Conservation (phyloP, 2,888 invertebrate species). For the Archaeoteleia sp. region DNA sequence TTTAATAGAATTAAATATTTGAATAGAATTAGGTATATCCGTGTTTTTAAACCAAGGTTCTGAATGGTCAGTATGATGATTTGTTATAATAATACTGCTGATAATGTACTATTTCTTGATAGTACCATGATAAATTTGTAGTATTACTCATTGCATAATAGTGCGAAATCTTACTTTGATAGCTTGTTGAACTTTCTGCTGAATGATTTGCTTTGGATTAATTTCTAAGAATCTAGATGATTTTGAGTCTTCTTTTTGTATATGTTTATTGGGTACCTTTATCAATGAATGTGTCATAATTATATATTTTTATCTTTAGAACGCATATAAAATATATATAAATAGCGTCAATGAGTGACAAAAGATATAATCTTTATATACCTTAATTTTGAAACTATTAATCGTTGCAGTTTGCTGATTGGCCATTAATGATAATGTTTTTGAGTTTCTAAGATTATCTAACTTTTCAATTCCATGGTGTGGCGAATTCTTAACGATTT, state of each 20-base stretch:
- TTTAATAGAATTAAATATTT: too few species aligned
- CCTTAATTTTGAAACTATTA: conserved; percentile 17
- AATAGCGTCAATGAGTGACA: too few species aligned
- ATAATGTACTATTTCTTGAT: too few species aligned
- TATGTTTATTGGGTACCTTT: neutral
- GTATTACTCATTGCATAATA: too few species aligned
- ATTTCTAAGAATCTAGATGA: neutral
- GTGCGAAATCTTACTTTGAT: conserved; percentile 26
- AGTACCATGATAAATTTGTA: too few species aligned
- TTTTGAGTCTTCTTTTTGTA: conserved; percentile 12
- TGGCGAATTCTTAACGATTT: conserved; percentile 29
- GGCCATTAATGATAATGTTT: neutral
- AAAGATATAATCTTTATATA: conserved; percentile 3
- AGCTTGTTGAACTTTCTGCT: conserved; percentile 31
- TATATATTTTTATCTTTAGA: too few species aligned
- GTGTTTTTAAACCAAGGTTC: too few species aligned
- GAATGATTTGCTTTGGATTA: conserved; percentile 26
- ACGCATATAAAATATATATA: too few species aligned
- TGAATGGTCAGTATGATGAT: too few species aligned
- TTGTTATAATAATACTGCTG: too few species aligned
- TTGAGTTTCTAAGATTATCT: conserved; percentile 2
- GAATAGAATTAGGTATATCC: too few species aligned
- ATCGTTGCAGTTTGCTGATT: conserved; percentile 1
- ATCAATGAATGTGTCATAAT: too few species aligned
- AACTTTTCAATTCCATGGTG: conserved; percentile 6